phyloP scores from a whole-genome alignment of 2,797 vertebrate genomes.

The Delichon dasypus region DNA sequence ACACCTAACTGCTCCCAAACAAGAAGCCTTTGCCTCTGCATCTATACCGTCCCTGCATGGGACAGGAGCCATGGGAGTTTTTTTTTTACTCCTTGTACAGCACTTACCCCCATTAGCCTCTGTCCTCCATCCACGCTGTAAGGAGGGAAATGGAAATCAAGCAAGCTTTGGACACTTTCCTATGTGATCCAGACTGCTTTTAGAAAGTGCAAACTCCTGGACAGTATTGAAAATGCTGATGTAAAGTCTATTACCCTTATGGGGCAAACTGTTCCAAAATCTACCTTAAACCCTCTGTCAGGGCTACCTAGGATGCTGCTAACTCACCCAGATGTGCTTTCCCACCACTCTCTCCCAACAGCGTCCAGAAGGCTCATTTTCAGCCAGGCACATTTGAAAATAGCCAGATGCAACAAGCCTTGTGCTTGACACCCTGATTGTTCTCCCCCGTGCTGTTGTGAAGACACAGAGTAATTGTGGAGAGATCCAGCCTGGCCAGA shows the following conservation, averaged over 20 bases:
- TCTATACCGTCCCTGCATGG: not conserved
- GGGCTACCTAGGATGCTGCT: not conserved
- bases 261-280: not conserved
- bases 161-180: not conserved
- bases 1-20: not conserved
- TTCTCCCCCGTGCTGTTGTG: not conserved
- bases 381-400: not conserved
- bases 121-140: accelerated
- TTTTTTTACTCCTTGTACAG: not conserved
- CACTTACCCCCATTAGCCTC: not conserved
- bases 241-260: not conserved
- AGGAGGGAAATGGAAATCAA: not conserved
- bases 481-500: not conserved
- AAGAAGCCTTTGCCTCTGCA: not conserved
- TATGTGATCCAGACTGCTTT: not conserved
- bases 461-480: not conserved
- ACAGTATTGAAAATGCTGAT: not conserved
- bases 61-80: not conserved
- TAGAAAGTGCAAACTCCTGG: not conserved
- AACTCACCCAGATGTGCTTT: not conserved
- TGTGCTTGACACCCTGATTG: not conserved
- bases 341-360: not conserved
- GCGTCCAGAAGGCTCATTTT: not conserved
- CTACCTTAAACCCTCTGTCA: not conserved
- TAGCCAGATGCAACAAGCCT: not conserved